Base-by-base conservation (phyloP, 2,113 vertebrate genomes). In the Mus spicilegus region DNA sequence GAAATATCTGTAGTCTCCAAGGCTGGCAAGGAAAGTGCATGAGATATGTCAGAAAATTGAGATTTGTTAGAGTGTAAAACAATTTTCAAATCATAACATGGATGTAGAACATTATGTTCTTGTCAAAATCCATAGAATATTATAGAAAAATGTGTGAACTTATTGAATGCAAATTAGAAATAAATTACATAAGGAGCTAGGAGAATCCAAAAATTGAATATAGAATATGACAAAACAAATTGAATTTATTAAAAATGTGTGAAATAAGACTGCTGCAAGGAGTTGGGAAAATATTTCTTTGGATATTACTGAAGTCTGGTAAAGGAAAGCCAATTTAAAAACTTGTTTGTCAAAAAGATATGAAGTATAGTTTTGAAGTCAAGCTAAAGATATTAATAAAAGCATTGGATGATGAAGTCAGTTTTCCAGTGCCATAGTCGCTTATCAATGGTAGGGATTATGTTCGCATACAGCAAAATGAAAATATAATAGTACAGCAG, bases 121-220 rank as follows among this genome's bases (percentile, higher is more conserved):
- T 86, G 36, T 91, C 72, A 95, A 76, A 86, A 95, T 69, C 70
- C 61, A 61, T 69, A 78, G 39, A 91, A 61, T 20, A 86, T 70
- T 61, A 69, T 54, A 77, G 36, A 22, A 70, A 24, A 70, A 61
- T 36, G 5, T 90, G 49, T n/a, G 49, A 90, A 86, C 13, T 78
- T 77, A 85, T 39, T 86, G 61, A 69, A 86, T 91, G 81, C 14
- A 91, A 77, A 86, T 90, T 86, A 49, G 81, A 90, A 61, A 69
- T 70, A 90, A 85, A 69, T 90, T 76, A 85, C 56, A 56, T 84
- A 17, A 69, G 11, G n/a, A 78, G 11, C 16, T 28, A 61, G 12
- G 7, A 86, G 10, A 8, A 28, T 86, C 46, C 70, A 69, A 94
- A 89, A 90, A 86, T 85, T 20, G 14, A 90, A 69, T 86, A 28